These are phyloP conservation scores for Hecatera dysodea DNA, from an alignment of 2,888 invertebrate species.

Conservation along the genomic window DNA sequence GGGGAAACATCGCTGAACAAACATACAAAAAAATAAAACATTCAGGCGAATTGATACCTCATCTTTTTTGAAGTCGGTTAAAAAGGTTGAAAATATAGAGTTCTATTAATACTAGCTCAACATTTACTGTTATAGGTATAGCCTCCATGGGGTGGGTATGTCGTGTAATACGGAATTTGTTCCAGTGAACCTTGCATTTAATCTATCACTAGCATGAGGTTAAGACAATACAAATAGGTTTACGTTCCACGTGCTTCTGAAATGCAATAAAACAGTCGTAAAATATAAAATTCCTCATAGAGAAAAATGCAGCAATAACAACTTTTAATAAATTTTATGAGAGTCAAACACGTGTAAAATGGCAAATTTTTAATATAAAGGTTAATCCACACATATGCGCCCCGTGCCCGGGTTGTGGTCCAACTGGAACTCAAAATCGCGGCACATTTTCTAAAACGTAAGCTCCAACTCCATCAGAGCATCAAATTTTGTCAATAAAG, in stretches of 20 bases:
- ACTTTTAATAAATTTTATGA: too few species aligned
- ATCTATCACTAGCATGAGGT: neutral
- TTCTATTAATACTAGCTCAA: neutral
- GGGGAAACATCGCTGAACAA: too few species aligned
- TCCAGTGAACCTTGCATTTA: constrained; percentile 5
- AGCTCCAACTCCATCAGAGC: too few species aligned
- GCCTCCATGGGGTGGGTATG: neutral
- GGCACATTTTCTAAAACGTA: too few species aligned
- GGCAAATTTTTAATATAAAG: constrained; percentile 11
- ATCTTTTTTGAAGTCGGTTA: neutral
- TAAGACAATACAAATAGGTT: neutral
- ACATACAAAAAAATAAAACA: too few species aligned
- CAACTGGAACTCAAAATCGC: too few species aligned
- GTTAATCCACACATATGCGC: too few species aligned
- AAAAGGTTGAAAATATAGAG: neutral
- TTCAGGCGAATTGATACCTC: too few species aligned
- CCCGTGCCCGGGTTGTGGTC: too few species aligned
- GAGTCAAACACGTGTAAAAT: constrained; percentile 40
- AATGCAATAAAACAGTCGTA: constrained; percentile 30
- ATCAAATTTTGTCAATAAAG: too few species aligned
- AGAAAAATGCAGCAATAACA: constrained; percentile 26
- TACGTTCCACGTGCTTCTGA: neutral
- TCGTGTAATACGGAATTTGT: neutral
- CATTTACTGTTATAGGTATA: neutral
- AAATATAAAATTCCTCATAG: constrained; percentile 19